Evolutionary conservation across 2,113 vertebrate species (phyloP), one percentile per base, ranked within the genome.

Genomic region (Neodontobutis hainanensis): DNA sequence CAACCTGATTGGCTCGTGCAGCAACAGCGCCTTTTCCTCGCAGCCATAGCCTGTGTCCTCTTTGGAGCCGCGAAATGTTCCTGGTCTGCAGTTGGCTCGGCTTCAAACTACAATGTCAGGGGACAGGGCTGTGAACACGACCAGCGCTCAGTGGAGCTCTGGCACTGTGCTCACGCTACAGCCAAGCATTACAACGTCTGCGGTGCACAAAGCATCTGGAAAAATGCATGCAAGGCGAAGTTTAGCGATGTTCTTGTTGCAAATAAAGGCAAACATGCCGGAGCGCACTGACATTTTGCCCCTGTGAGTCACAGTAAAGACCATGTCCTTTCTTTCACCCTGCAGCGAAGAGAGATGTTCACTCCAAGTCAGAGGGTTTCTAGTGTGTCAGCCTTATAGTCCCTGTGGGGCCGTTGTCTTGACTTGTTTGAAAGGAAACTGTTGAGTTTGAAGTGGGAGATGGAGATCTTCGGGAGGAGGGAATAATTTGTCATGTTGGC

Each of bases 91-190:
- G 73, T 84, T 83, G 86, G 85, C 87, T 90, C 68, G 0, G 58
- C 68, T 75, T 89, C 85, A 85, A 87, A 83, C 74, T 63, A 68
- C 68, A 68, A 69, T 68, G 84, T 89, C 86, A 81, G 74, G 85
- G 68, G 78, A 87, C 53, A 56, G 83, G 86, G 79, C 86, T 87
- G 85, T 84, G 87, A 91, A 89, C 87, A 87, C 55, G 82, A 81
- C 79, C 85, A 81, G 49, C 68, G 70, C 84, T 81, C 87, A 68
- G 82, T 57, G 77, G 66, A 88, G 69, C 65, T 68, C 85, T 93
- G 92, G 92, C 86, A 82, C 67, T 35, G 42, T 48, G 87, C 91
- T 91, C 78, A 80, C 47, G 2, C 71, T 80, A 83, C 80, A 81
- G 81, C 36, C 46, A 73, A 70, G 82, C 65, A 83, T 27, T 27